phyloP scores from a whole-genome alignment of 2,797 vertebrate species.

The Nannoperca australis region DNA sequence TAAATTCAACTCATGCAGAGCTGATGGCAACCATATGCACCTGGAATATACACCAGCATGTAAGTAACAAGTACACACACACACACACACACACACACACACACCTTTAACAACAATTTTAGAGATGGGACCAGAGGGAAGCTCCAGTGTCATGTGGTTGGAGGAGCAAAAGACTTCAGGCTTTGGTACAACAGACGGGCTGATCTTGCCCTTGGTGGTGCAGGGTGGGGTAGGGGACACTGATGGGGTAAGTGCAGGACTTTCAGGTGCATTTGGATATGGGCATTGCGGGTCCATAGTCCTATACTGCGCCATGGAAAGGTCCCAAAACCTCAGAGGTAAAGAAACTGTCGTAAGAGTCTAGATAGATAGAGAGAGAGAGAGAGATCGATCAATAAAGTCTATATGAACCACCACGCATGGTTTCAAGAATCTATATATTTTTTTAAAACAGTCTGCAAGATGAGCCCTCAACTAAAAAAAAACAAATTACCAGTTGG shows the following conservation, averaged over 20 bases:
- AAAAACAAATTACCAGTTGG: neutral
- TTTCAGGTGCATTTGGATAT: slow-evolving; percentile 24
- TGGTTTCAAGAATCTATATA: slow-evolving; percentile 5
- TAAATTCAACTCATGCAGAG: slow-evolving; percentile 54
- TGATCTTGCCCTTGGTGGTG: neutral
- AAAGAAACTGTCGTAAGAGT: slow-evolving; percentile 65
- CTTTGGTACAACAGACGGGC: slow-evolving; percentile 10
- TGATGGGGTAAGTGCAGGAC: slow-evolving; percentile 1
- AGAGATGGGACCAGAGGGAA: slow-evolving; percentile 77
- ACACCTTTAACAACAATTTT: slow-evolving; percentile 78
- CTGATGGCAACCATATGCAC: slow-evolving; percentile 65
- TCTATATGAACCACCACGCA: slow-evolving; percentile 21
- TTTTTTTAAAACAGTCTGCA: slow-evolving; percentile 37
- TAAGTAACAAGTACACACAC: too few relatives aligned
- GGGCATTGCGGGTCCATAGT: slow-evolving; percentile 77
- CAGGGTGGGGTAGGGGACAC: neutral
- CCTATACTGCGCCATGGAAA: slow-evolving; percentile 40
- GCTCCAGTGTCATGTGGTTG: slow-evolving; percentile 77
- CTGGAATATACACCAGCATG: neutral
- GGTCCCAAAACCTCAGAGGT: slow-evolving; percentile 79
- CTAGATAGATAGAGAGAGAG: slow-evolving; percentile 39
- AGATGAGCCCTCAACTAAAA: slow-evolving; percentile 13
- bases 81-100: slow-evolving; percentile 7
- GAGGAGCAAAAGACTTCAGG: slow-evolving; percentile 74
- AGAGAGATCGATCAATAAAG: slow-evolving; percentile 33